These are phyloP conservation scores for Orchestes rusci DNA, from an alignment of 2,888 invertebrate genomes.

Conservation along the genomic window DNA sequence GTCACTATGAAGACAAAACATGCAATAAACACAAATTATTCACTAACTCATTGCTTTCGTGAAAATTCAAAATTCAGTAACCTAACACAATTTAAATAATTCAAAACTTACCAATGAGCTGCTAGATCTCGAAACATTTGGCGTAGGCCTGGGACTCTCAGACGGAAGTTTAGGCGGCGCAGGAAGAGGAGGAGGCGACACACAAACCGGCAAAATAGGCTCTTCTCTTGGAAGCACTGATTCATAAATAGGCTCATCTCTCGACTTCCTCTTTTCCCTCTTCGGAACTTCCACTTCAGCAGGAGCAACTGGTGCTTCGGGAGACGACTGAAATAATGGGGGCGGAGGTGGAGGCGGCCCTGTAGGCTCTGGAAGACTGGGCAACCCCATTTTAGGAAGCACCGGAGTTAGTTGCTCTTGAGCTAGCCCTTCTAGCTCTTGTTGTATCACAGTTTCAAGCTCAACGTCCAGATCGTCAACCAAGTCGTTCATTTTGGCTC, in stretches of 20 bases:
- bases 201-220: conserved; percentile 21
- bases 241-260: conserved; percentile 75
- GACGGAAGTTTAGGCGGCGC: conserved; percentile 44
- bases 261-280: not conserved
- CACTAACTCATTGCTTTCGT: too few species aligned
- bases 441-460: conserved; percentile 58
- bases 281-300: conserved; percentile 18
- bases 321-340: conserved; percentile 43
- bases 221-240: conserved; percentile 69
- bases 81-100: too few species aligned
- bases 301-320: conserved; percentile 25
- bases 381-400: conserved; percentile 50
- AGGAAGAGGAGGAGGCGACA: conserved; percentile 26
- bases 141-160: conserved; percentile 48
- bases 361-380: conserved; percentile 69
- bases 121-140: conserved; percentile 47
- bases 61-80: too few species aligned
- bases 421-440: conserved; percentile 50
- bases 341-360: conserved; percentile 49
- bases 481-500: conserved; percentile 75
- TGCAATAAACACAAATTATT: too few species aligned
- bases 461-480: conserved; percentile 78
- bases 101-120: conserved; percentile 43
- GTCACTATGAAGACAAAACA: too few species aligned
- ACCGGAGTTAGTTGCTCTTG: conserved; percentile 41